phyloP scores from a whole-genome alignment of 2,888 invertebrate genomes.

The Odontomyia ornata region DNA sequence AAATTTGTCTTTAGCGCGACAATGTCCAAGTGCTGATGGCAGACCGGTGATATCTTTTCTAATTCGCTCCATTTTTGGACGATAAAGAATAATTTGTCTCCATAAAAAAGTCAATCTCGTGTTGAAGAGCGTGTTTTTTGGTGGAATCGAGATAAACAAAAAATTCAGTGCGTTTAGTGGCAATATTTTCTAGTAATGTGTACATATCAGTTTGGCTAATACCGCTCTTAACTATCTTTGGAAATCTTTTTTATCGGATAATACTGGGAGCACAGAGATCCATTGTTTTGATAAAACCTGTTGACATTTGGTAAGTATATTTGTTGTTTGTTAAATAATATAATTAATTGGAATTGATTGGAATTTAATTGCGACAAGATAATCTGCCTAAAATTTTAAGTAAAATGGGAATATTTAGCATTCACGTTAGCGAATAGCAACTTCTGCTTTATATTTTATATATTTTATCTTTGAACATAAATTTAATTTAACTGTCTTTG shows the following conservation, averaged over 20 bases:
- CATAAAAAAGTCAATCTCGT: slow-evolving; percentile 39
- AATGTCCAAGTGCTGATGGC: slow-evolving; percentile 23
- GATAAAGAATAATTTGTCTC: slow-evolving; percentile 25
- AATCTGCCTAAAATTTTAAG: no score
- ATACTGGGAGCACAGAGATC: slow-evolving; percentile 1
- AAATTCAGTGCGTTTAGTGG: slow-evolving; percentile 6
- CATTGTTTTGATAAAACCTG: background rate
- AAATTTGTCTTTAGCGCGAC: slow-evolving; percentile 35
- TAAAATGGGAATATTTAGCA: no score
- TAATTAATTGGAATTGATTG: slow-evolving; percentile 40
- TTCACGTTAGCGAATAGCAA: no score
- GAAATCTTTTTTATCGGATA: slow-evolving; percentile 29
- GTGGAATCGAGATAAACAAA: background rate
- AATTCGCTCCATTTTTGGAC: slow-evolving; percentile 27
- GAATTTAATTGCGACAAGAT: background rate
- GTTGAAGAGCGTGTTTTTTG: slow-evolving; percentile 11
- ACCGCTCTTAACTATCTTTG: slow-evolving; percentile 29
- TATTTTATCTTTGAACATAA: no score
- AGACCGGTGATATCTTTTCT: slow-evolving; percentile 7
- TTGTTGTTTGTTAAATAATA: slow-evolving; percentile 8
- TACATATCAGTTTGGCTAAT: slow-evolving; percentile 21
- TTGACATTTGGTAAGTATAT: slow-evolving; percentile 15
- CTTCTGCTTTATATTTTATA: no score
- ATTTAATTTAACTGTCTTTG: no score
- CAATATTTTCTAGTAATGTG: background rate